phyloP scores from a whole-genome alignment of 2,797 vertebrate genomes.

The Tokudaia tokunoshimensis region DNA sequence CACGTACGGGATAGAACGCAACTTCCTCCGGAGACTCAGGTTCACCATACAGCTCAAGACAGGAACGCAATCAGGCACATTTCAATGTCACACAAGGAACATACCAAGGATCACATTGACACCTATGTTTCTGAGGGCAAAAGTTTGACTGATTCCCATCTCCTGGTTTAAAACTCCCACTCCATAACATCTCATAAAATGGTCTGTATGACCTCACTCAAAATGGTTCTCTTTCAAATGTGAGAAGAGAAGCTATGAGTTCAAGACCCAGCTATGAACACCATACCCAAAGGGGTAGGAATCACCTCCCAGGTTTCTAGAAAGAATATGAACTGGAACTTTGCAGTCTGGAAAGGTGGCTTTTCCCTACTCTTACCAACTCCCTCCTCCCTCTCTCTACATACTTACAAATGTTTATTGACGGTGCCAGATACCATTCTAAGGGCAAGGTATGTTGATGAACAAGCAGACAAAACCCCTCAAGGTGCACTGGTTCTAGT shows the following conservation, averaged over 20 bases:
- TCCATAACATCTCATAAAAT: not conserved
- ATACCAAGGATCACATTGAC: accelerated
- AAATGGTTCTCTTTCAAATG: not conserved
- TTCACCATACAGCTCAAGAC: not conserved
- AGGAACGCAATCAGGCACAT: not conserved
- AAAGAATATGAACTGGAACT: not conserved
- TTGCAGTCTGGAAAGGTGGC: not conserved
- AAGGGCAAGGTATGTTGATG: not conserved
- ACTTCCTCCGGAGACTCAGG: not conserved
- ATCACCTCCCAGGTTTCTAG: not conserved
- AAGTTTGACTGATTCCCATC: not conserved
- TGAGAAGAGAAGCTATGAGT: not conserved
- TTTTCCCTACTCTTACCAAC: no score
- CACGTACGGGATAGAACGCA: accelerated
- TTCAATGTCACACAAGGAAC: accelerated
- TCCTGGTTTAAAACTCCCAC: not conserved
- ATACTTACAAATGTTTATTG: not conserved
- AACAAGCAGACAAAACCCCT: not conserved
- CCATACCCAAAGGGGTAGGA: accelerated
- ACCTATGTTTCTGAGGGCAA: not conserved
- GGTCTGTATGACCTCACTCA: not conserved
- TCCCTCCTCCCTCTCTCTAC: not conserved
- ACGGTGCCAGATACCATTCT: not conserved
- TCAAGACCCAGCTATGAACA: not conserved
- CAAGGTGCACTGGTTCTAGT: not conserved